These are phyloP conservation scores for Tragopan temminckii DNA, from an alignment of 2,797 vertebrate species.

Conservation along the genomic window DNA sequence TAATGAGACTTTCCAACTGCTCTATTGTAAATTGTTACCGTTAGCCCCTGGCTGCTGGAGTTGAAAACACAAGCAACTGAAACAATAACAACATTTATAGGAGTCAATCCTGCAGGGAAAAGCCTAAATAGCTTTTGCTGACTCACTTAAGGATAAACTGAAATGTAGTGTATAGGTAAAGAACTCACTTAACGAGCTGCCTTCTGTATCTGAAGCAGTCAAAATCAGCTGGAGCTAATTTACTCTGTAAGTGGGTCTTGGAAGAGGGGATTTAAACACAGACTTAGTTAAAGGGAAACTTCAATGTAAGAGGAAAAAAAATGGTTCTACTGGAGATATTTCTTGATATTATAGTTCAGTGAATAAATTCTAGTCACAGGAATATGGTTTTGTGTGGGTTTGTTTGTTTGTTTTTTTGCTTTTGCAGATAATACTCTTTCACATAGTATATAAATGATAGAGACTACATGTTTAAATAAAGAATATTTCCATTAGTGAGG, in stretches of 20 bases:
- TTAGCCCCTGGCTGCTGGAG: background rate
- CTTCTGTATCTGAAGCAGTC: background rate
- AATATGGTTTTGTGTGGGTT: background rate
- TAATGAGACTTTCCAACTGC: background rate
- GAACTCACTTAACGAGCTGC: background rate
- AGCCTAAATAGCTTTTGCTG: constrained; percentile 6
- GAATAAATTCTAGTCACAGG: background rate
- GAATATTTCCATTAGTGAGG: background rate
- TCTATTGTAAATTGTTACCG: background rate
- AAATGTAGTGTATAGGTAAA: background rate
- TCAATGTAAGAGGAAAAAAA: background rate
- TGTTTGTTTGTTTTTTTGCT: background rate
- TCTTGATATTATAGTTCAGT: background rate
- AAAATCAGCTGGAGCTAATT: background rate
- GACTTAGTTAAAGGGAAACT: background rate
- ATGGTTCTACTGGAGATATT: background rate
- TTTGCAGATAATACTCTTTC: background rate
- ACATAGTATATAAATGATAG: background rate
- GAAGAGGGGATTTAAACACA: background rate
- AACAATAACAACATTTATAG: background rate
- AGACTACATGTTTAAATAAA: background rate
- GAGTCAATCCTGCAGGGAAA: background rate
- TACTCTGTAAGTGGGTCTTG: background rate
- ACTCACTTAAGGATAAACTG: background rate
- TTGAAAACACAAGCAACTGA: background rate